Percentiles rank a stretch among this genome's conserved stretches.
Conservation (phyloP, 2,888 invertebrate genomes). For the Amorpha juglandis region DNA sequence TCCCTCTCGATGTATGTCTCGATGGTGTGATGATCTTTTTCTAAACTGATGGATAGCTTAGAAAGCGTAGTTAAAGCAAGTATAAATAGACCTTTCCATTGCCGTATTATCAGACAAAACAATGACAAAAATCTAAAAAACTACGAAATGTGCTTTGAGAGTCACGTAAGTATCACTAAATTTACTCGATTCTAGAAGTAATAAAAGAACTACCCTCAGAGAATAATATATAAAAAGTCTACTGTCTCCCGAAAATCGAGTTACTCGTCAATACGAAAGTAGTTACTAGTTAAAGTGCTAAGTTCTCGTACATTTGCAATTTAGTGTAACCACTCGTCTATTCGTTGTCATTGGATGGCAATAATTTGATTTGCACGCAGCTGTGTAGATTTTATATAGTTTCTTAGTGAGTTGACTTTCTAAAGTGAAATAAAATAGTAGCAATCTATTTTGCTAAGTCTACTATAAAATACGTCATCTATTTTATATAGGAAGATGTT, state of each 20-base stretch:
- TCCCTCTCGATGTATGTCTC: too few species aligned
- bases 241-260: conserved; percentile 20
- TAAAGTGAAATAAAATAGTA: not conserved
- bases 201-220: conserved; percentile 4
- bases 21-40: too few species aligned
- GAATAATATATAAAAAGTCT: conserved; percentile 22
- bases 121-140: not conserved
- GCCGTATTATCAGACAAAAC: not conserved
- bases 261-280: conserved; percentile 21
- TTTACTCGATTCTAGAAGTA: conserved; percentile 11
- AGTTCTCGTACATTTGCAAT: conserved; percentile 15
- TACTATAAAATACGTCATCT: too few species aligned
- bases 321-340: not conserved
- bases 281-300: conserved; percentile 9
- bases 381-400: not conserved
- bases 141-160: not conserved
- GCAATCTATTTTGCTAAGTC: too few species aligned
- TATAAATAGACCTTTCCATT: too few species aligned
- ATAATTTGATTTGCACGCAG: not conserved
- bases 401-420: too few species aligned
- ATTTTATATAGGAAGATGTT: too few species aligned
- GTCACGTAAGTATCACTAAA: conserved; percentile 20
- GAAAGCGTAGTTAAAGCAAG: too few species aligned
- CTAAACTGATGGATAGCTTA: too few species aligned
- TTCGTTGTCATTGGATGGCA: not conserved